Base-by-base conservation (phyloP, 1,140 invertebrate species). In the Pomacea maculata region DNA sequence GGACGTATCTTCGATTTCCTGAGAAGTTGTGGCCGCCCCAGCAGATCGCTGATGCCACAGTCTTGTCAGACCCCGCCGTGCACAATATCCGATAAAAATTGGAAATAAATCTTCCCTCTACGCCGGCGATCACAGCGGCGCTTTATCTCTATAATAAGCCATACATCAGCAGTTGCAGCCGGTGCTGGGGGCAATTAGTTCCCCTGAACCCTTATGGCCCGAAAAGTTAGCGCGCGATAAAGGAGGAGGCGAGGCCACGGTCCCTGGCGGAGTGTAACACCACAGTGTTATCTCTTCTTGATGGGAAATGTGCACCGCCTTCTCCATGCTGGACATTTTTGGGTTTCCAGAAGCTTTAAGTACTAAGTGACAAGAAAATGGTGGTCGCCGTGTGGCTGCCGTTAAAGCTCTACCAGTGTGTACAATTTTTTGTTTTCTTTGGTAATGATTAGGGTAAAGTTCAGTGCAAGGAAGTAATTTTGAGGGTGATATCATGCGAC, bases 1-100 rank as follows among this genome's bases (percentile, higher is more conserved):
- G 73, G 73, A 34, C 34, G 54, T 54, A 29, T 57, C 73, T 75
- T 75, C 73, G 73, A 75, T 75, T 75, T 52, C 52, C 14, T 19
- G 52, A 75, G 73, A 75, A 75, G 54, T 57, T 75, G 73, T n/a
- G 73, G 54, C 52, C 54, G 73, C 52, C 29, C 73, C 57, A 75
- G 54, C 73, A 75, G 73, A 75, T 54, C 73, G 21, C 17, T 15
- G 21, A n/a, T 75, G 73, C 73, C 73, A 57, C 19, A 67, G 57
- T 17, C 75, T 77, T 77, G 75, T 68, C 75, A 68, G 64, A 77
- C 45, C 52, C 34, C 6, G 10, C 75, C 64, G 75, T 29, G 25
- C 75, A 67, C 75, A 77, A 77, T 77, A 77, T 77, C 75, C 75
- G 75, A 77, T 77, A 77, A 77, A 77, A 77, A 77, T 67, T 34